These are phyloP conservation scores for Trichonephila inaurata DNA, from an alignment of 1,140 invertebrate species.

Conservation along the genomic window DNA sequence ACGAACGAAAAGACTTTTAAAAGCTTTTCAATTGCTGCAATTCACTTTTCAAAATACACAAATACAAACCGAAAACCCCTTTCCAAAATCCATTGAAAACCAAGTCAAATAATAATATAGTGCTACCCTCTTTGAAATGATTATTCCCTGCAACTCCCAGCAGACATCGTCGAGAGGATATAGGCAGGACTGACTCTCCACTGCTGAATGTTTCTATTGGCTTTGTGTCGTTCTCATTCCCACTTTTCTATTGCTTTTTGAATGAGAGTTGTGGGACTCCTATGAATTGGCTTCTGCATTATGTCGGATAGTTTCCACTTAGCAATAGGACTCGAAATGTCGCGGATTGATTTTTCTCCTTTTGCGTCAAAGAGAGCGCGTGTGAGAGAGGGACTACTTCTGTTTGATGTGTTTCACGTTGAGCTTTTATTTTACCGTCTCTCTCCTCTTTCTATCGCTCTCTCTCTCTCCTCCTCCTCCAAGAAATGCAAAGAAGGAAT, in stretches of 20 bases:
- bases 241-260: constrained; percentile 66
- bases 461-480: background rate
- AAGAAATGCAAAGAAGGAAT: constrained; percentile 6
- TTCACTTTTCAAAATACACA: constrained; percentile 44
- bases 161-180: constrained; percentile 36
- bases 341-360: constrained; percentile 31
- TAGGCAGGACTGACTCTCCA: constrained; percentile 2
- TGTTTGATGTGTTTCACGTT: constrained; percentile 10
- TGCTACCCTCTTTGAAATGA: constrained; percentile 63
- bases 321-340: constrained; percentile 34
- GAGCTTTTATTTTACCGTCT: background rate
- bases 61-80: constrained; percentile 53
- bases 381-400: background rate
- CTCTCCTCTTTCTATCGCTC: background rate
- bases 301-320: constrained; percentile 34
- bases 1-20: constrained; percentile 60
- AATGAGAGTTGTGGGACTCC: constrained; percentile 45
- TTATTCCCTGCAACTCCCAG: constrained; percentile 49
- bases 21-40: constrained; percentile 60
- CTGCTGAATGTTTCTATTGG: constrained; percentile 45
- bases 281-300: constrained; percentile 41
- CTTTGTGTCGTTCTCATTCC: constrained; percentile 49
- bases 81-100: constrained; percentile 52
- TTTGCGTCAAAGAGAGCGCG: background rate
- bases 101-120: constrained; percentile 71